Base-by-base conservation (phyloP, 2,888 invertebrate genomes). In the Mantis religiosa region DNA sequence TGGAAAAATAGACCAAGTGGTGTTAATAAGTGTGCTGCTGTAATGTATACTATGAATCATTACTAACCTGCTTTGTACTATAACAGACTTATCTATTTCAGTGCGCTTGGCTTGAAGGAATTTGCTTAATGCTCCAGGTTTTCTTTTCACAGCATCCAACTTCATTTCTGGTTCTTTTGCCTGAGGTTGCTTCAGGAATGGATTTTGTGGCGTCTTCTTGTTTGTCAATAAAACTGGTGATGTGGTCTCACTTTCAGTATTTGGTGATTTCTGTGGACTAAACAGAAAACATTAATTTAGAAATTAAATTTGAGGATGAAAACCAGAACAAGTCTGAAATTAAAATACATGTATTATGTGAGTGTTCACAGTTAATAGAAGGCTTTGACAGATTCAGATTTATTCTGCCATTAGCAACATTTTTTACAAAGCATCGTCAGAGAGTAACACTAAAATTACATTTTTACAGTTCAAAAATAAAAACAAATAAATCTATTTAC, bases 1-100 rank as follows among this genome's bases (percentile, higher is more conserved):
- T 7, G 3, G 34, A 34, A 7, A 34, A 7, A 34, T 7, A 34
- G 7, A 34, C 30, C 2, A 30, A 30, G 30, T 30, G 28, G 7
- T 28, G 84, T 25, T 28, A 83, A 15, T 30, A 34, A 6, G 34
- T 34, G 41, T 12, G 3, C 41, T 41, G 12, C 7, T 12, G 41
- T 41, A 41, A 41, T 12, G 1, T 12, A 41, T 12, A 1, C 41
- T 71, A 71, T 71, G 54, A 71, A 71, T 20, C 54, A 71, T 71
- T 71, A 47, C 87, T 71, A 54, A 89, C 90, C 89, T 90, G 89
- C 90, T 90, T 41, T 89, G 89, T 8, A 90, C 89, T 30, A 88
- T 27, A 20, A 84, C 83, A 41, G 47, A 88, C 30, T 87, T 85
- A 20, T 88, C 88, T 20, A 83, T 87, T 20, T 84, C 41, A 30